Evolutionary conservation across 2,113 vertebrate genomes (phyloP).

Genomic region (Regulus satrapa): DNA sequence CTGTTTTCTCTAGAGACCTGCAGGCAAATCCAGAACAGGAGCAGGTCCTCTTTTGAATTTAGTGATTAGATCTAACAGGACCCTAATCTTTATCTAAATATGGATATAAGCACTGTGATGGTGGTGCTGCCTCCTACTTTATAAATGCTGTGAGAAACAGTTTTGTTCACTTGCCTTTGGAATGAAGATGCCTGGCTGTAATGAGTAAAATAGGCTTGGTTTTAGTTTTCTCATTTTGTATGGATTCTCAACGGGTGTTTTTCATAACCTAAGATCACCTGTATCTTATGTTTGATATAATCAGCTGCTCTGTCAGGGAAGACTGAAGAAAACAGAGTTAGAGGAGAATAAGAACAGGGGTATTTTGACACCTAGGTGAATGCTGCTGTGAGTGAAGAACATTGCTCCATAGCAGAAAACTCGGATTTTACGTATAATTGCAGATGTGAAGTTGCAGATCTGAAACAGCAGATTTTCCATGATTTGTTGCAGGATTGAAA

Average conservation of each 20-base stretch:
- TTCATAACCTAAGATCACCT: background rate
- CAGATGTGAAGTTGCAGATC: background rate
- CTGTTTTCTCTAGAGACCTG: background rate
- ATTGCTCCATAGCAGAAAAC: background rate
- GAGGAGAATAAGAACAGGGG: background rate
- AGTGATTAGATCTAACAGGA: background rate
- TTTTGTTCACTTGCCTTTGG: background rate
- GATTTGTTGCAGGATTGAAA: background rate
- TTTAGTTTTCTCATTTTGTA: background rate
- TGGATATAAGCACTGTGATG: background rate
- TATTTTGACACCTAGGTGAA: background rate
- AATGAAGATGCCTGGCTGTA: background rate
- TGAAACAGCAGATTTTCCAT: background rate
- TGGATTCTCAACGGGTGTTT: background rate
- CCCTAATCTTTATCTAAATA: background rate
- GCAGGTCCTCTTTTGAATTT: background rate
- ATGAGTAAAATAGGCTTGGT: background rate
- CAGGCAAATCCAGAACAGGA: background rate
- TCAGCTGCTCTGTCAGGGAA: background rate
- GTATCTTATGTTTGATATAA: background rate
- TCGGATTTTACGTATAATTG: background rate
- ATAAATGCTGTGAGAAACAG: background rate
- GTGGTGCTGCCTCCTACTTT: background rate
- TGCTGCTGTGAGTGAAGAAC: background rate
- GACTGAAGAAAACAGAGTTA: background rate